These are phyloP conservation scores for Noctua fimbriata DNA, from an alignment of 2,888 invertebrate species.

Conservation along the genomic window DNA sequence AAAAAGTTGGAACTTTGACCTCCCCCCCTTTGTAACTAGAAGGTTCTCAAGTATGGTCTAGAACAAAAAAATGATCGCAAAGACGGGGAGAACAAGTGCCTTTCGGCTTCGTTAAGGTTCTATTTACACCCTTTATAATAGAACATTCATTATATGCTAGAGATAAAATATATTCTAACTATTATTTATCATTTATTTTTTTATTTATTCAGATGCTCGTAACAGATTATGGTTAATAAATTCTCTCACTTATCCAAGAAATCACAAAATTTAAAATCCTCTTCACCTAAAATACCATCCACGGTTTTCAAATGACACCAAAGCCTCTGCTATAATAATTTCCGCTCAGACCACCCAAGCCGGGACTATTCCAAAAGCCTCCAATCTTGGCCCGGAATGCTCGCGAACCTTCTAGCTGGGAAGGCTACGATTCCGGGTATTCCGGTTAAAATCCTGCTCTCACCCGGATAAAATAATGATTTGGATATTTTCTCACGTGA, in stretches of 20 bases:
- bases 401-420: constrained; percentile 10
- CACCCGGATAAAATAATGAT: constrained; percentile 29
- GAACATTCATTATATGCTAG: not conserved
- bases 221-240: not conserved
- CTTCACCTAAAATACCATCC: not conserved
- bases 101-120: no score
- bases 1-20: no score
- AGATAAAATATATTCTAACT: no score
- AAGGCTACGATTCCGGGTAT: constrained; percentile 26
- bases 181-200: no score
- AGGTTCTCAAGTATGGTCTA: no score
- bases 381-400: constrained; percentile 48
- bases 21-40: no score
- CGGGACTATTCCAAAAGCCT: constrained; percentile 33
- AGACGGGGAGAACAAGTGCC: no score
- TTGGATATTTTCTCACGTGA: not conserved
- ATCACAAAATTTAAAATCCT: not conserved
- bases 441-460: constrained; percentile 29
- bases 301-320: not conserved
- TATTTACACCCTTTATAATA: no score
- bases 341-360: constrained; percentile 20
- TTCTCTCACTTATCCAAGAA: not conserved
- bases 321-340: constrained; percentile 36
- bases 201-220: not conserved
- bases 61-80: no score